Percentiles rank a stretch among this genome's conserved stretches.
These are phyloP conservation scores for Drosophila nigromelanica DNA, from an alignment of 1,140 invertebrate genomes.

Conservation along the genomic window DNA sequence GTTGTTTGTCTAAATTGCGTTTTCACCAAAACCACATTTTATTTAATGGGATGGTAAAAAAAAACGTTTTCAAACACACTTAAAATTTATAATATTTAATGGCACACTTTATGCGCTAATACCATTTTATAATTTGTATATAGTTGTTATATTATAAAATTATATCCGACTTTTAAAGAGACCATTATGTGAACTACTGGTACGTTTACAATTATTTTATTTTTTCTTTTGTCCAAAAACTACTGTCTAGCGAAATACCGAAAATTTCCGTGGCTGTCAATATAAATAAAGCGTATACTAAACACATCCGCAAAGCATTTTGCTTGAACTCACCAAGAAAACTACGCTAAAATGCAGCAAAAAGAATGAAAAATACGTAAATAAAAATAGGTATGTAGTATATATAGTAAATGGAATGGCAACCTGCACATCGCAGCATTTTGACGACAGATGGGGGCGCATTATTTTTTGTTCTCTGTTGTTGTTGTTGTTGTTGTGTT, in stretches of 20 bases:
- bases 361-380: slow-evolving; percentile 12
- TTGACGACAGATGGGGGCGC: slow-evolving; percentile 37
- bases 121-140: too few relatives aligned
- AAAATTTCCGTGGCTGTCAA: slow-evolving; percentile 41
- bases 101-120: too few relatives aligned
- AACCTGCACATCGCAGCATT: slow-evolving; percentile 22
- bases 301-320: slow-evolving; percentile 46
- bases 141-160: too few relatives aligned
- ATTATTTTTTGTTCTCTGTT: slow-evolving; percentile 41
- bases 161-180: too few relatives aligned
- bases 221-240: slow-evolving; percentile 17
- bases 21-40: too few relatives aligned
- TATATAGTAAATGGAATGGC: slow-evolving; percentile 18
- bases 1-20: too few relatives aligned
- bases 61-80: too few relatives aligned
- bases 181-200: too few relatives aligned
- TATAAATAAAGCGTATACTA: slow-evolving; percentile 52
- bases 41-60: too few relatives aligned
- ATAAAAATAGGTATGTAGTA: slow-evolving; percentile 9
- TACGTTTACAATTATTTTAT: slow-evolving; percentile 13
- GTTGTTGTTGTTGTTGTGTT: slow-evolving; percentile 34
- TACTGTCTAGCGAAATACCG: slow-evolving; percentile 26
- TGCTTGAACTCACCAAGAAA: not conserved
- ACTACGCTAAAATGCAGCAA: slow-evolving; percentile 17
- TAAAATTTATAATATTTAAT: too few relatives aligned